Evolutionary conservation across 2,113 vertebrate genomes (phyloP).

Genomic region (Ochotona princeps): DNA sequence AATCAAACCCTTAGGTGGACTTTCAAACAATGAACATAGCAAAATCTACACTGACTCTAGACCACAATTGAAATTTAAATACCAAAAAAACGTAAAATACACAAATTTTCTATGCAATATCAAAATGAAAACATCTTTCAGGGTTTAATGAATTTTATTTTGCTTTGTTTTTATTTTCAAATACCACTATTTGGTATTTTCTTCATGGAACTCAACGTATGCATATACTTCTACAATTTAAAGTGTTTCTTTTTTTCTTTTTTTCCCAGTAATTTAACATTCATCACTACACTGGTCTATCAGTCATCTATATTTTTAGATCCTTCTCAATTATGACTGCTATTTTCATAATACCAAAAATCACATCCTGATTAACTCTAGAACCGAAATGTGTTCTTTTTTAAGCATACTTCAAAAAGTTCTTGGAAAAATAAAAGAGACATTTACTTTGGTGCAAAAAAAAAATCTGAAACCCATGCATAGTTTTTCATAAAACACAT

Average conservation of each 20-base stretch:
- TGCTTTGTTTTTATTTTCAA: background rate
- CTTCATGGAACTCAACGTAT: background rate
- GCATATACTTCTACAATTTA: background rate
- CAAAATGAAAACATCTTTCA: slow-evolving; percentile 28
- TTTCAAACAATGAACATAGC: slow-evolving; percentile 1
- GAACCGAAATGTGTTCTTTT: slow-evolving; percentile 22
- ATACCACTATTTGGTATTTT: background rate
- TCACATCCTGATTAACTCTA: slow-evolving; percentile 16
- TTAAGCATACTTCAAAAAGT: too few relatives aligned
- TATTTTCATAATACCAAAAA: slow-evolving; percentile 3
- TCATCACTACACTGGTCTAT: background rate
- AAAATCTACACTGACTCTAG: background rate
- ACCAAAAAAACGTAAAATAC: background rate
- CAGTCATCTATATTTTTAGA: background rate
- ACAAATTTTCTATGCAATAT: background rate
- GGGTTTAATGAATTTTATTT: background rate
- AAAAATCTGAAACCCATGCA: too few relatives aligned
- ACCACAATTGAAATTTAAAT: background rate
- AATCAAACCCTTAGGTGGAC: background rate
- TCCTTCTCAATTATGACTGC: background rate
- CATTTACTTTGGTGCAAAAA: too few relatives aligned
- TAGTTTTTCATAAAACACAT: too few relatives aligned
- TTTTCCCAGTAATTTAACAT: background rate
- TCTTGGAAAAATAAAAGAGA: too few relatives aligned
- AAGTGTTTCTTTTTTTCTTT: background rate